phyloP scores from a whole-genome alignment of 2,113 vertebrate genomes.

The Bos javanicus region DNA sequence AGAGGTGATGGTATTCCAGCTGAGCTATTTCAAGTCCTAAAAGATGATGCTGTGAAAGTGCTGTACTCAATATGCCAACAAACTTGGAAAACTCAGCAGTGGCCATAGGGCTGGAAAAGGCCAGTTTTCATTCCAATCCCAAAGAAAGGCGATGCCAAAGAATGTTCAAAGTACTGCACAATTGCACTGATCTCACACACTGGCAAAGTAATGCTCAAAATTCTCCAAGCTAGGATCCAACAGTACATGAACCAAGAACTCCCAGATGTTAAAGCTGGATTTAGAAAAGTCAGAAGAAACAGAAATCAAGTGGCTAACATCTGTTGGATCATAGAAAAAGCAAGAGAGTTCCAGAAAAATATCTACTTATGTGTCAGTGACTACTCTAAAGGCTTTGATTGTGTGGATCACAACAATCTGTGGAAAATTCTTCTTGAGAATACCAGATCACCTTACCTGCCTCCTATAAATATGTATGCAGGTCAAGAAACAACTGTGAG shows the following conservation, averaged over 20 bases:
- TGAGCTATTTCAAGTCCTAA: background rate
- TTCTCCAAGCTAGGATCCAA: background rate
- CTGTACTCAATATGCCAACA: background rate
- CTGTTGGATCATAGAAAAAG: background rate
- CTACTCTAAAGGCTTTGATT: background rate
- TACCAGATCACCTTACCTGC: background rate
- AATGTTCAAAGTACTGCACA: background rate
- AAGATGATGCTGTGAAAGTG: background rate
- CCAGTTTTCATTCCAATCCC: background rate
- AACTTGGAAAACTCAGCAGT: background rate
- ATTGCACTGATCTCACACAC: background rate
- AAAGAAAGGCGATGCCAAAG: background rate
- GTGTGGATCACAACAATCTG: background rate
- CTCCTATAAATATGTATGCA: background rate
- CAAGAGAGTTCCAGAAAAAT: background rate
- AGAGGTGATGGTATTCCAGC: background rate
- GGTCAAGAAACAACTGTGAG: background rate
- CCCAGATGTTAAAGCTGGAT: background rate
- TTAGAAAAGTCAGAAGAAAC: background rate
- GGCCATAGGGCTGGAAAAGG: background rate
- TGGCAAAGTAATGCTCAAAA: background rate
- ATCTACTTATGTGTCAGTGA: background rate
- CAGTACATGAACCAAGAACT: background rate
- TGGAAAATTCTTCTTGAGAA: background rate
- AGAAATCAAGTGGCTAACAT: background rate